A percentile compares a stretch with the other conserved stretches of the same genome.
phyloP scores from a whole-genome alignment of 2,113 vertebrate genomes.

The Corythornis vintsioides region DNA sequence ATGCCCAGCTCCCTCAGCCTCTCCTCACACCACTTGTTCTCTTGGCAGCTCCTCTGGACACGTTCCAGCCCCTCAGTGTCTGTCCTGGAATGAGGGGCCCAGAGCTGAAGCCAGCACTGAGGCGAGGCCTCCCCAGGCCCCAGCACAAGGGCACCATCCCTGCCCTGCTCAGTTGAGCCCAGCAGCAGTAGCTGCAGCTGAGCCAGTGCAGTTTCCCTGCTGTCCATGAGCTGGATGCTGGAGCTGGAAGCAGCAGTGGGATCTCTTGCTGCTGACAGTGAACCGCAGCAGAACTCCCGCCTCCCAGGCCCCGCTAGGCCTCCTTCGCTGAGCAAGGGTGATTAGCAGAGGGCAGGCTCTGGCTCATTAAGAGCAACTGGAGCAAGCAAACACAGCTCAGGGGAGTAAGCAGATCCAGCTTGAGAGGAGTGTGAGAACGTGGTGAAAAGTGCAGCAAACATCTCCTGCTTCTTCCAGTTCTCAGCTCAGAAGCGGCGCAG shows the following conservation, averaged over 20 bases:
- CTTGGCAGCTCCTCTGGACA: too few relatives aligned
- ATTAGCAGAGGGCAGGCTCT: background rate
- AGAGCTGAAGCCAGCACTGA: too few relatives aligned
- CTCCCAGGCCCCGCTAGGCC: background rate
- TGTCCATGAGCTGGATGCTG: background rate
- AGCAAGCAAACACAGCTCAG: slow-evolving; percentile 3
- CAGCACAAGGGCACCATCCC: too few relatives aligned
- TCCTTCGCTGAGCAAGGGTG: background rate
- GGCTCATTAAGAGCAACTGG: background rate
- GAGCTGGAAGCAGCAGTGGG: background rate
- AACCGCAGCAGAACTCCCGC: background rate
- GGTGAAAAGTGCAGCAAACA: slow-evolving; percentile 1
- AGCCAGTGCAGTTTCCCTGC: too few relatives aligned
- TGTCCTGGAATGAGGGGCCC: too few relatives aligned
- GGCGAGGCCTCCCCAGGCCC: too few relatives aligned
- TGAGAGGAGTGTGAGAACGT: background rate
- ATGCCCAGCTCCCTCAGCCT: too few relatives aligned
- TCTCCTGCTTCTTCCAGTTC: background rate
- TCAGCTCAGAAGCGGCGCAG: background rate
- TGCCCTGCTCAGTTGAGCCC: too few relatives aligned
- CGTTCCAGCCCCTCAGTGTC: too few relatives aligned
- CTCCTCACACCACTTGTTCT: too few relatives aligned
- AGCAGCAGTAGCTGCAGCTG: too few relatives aligned
- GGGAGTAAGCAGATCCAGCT: background rate
- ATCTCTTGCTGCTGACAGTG: background rate